Conservation (phyloP, 2,113 vertebrate species). For the Microtus oregoni region DNA sequence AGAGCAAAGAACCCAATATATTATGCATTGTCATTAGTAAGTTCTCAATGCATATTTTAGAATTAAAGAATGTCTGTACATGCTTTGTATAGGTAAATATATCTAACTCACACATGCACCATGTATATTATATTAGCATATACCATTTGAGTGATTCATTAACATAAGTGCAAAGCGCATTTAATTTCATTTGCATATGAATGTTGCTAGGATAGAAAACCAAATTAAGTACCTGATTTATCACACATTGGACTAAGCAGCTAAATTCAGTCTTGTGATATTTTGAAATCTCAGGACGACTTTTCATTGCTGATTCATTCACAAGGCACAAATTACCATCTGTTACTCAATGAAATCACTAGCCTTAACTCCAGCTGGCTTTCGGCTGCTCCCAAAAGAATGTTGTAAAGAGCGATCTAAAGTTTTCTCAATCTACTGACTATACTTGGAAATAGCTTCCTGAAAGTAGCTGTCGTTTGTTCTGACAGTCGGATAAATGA, state of each 20-base stretch:
- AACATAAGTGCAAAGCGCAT: neutral
- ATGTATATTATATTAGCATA: neutral
- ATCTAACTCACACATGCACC: neutral
- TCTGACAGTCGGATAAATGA: neutral
- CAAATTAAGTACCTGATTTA: neutral
- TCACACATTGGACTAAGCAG: neutral
- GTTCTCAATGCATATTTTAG: neutral
- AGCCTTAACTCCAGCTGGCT: neutral
- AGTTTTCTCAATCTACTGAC: conserved; percentile 11
- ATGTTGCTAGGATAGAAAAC: neutral
- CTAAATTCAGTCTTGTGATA: neutral
- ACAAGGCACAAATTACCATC: neutral
- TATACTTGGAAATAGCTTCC: neutral
- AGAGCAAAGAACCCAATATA: neutral
- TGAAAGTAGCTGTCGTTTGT: neutral
- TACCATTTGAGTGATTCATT: conserved; percentile 36
- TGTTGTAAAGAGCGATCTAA: neutral
- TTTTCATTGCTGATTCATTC: conserved; percentile 46
- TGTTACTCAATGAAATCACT: neutral
- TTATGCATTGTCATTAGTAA: neutral
- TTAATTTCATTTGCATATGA: neutral
- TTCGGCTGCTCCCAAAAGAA: neutral
- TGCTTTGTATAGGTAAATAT: neutral
- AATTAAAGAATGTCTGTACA: neutral
- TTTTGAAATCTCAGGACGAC: conserved; percentile 52